A percentile compares a stretch with the other conserved stretches of the same genome.
Conservation (phyloP, 1,140 invertebrate species). For the Orchesella cincta region DNA sequence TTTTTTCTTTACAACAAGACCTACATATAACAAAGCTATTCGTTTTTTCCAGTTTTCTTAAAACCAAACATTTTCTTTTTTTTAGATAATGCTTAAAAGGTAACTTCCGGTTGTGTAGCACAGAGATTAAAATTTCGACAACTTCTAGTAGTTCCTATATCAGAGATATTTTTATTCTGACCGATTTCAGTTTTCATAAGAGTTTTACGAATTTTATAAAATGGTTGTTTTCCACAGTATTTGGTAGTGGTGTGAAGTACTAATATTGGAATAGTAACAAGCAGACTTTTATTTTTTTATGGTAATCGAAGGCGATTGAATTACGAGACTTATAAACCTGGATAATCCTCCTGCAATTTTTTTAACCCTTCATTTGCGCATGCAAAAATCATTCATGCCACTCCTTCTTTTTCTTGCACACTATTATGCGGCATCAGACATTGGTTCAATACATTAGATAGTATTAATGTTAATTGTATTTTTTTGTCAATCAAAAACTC, state of each 20-base stretch:
- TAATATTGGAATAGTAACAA: constrained; percentile 16
- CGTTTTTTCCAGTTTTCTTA: constrained; percentile 1
- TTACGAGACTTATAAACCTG: constrained; percentile 5
- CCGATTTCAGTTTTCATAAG: background rate
- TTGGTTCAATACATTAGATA: too few species aligned
- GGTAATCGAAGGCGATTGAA: constrained; percentile 21
- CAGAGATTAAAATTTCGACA: background rate
- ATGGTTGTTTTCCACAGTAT: background rate
- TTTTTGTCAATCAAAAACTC: too few species aligned
- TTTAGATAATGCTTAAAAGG: constrained; percentile 1
- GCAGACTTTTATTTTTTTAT: constrained; percentile 10
- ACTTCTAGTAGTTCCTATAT: too few species aligned
- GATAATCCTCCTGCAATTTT: background rate
- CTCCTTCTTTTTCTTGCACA: too few species aligned
- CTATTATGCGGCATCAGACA: too few species aligned
- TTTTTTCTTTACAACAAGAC: background rate
- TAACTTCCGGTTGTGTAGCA: constrained; percentile 26
- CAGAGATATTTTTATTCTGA: background rate
- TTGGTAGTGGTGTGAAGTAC: background rate
- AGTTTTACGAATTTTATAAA: background rate
- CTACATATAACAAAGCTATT: constrained; percentile 5
- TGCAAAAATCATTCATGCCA: too few species aligned
- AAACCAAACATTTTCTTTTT: background rate
- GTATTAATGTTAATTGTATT: too few species aligned
- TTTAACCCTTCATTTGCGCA: too few species aligned